phyloP scores from a whole-genome alignment of 1,140 invertebrate species.

The Gryllus bimaculatus region DNA sequence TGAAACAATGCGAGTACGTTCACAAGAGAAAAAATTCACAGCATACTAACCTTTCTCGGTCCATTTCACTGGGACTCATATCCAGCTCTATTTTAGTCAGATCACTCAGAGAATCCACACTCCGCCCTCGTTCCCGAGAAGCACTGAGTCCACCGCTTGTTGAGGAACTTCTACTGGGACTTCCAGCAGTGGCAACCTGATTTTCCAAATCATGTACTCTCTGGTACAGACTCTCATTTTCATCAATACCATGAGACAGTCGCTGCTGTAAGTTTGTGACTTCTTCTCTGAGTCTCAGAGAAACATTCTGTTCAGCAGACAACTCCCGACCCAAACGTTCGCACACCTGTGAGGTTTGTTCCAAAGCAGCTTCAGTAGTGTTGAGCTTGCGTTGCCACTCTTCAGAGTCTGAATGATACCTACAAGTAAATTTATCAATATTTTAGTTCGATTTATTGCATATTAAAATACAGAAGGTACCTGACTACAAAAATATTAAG shows the following conservation, averaged over 20 bases:
- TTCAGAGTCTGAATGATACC: slow-evolving; percentile 52
- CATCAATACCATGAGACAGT: slow-evolving; percentile 56
- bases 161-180: slow-evolving; percentile 13
- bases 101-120: slow-evolving; percentile 61
- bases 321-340: slow-evolving; percentile 50
- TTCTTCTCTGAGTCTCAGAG: slow-evolving; percentile 46
- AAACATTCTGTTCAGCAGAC: slow-evolving; percentile 45
- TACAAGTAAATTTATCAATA: slow-evolving; percentile 8
- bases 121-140: slow-evolving; percentile 18
- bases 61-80: slow-evolving; percentile 58
- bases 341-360: slow-evolving; percentile 51
- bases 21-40: too few species aligned
- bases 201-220: slow-evolving; percentile 57
- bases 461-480: neutral
- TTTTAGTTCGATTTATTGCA: too few species aligned
- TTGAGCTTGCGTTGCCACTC: slow-evolving; percentile 51
- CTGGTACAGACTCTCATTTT: slow-evolving; percentile 62
- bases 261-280: slow-evolving; percentile 43
- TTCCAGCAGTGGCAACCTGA: slow-evolving; percentile 31
- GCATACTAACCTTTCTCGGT: slow-evolving; percentile 49
- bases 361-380: slow-evolving; percentile 49
- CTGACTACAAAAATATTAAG: neutral
- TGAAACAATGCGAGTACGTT: too few species aligned
- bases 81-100: slow-evolving; percentile 69
- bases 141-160: slow-evolving; percentile 12